A percentile compares a stretch with the other conserved stretches of the same genome.
These are phyloP conservation scores for Perca flavescens DNA, from an alignment of 2,113 vertebrate species.

Conservation along the genomic window DNA sequence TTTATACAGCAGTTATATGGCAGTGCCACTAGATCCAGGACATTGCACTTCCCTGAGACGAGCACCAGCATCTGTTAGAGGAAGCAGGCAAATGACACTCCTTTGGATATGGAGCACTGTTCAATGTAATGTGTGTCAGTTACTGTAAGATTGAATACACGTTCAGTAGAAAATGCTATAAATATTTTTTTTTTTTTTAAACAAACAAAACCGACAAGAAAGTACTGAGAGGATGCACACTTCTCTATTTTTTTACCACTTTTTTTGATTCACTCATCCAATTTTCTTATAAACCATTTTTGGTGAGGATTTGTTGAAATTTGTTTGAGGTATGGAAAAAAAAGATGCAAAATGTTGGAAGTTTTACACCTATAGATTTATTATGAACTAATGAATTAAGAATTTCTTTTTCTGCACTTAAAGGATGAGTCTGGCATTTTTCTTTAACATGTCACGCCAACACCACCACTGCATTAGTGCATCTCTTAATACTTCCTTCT, in stretches of 20 bases:
- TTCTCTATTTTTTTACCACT: neutral
- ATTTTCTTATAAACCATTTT: neutral
- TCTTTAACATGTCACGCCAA: neutral
- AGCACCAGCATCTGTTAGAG: conserved; percentile 81
- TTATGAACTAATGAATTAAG: neutral
- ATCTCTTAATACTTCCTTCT: neutral
- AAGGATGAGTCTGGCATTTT: neutral
- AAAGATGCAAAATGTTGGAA: neutral
- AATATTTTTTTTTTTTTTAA: conserved; percentile 3
- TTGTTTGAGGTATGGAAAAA: neutral
- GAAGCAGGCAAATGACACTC: conserved; percentile 76
- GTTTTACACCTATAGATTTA: neutral
- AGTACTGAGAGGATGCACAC: neutral
- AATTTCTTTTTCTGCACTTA: neutral
- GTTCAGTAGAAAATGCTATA: neutral
- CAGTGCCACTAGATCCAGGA: conserved; percentile 86
- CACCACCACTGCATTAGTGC: neutral
- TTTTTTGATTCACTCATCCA: neutral
- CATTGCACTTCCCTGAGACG: conserved; percentile 84
- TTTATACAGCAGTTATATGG: conserved; percentile 89
- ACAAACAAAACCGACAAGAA: neutral
- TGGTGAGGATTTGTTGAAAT: neutral
- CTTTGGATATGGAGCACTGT: conserved; percentile 56
- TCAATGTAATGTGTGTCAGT: conserved; percentile 44
- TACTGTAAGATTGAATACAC: conserved; percentile 21